Percentiles rank a stretch among this genome's conserved stretches.
phyloP scores from a whole-genome alignment of 1,140 invertebrate genomes.

The Zaprionus inermis region DNA sequence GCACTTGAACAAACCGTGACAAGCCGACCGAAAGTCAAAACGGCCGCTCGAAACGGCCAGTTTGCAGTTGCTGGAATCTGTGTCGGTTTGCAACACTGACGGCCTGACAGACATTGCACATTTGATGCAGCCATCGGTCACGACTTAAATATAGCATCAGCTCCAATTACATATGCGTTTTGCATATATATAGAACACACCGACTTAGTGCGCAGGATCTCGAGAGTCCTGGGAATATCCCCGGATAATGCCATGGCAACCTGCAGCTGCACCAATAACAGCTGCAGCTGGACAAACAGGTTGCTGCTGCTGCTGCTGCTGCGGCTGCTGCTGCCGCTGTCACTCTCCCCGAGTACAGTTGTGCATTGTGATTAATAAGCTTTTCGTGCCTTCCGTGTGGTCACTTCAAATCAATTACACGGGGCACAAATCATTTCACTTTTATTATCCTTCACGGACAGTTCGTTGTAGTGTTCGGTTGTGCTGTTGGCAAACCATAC shows the following conservation, averaged over 20 bases:
- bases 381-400: neutral
- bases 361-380: slow-evolving; percentile 6
- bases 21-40: slow-evolving; percentile 64
- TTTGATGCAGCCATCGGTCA: slow-evolving; percentile 5
- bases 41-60: slow-evolving; percentile 15
- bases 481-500: no score
- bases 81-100: slow-evolving; percentile 9
- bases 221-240: slow-evolving; percentile 21
- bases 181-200: neutral
- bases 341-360: slow-evolving; percentile 20
- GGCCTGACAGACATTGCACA: neutral
- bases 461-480: neutral
- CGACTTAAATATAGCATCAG: slow-evolving; percentile 15
- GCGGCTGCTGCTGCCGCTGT: neutral
- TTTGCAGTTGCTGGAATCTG: neutral
- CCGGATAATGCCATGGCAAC: slow-evolving; percentile 39
- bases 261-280: slow-evolving; percentile 21
- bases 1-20: slow-evolving; percentile 48
- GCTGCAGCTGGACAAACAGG: slow-evolving; percentile 27
- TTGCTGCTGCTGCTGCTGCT: slow-evolving; percentile 18
- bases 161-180: slow-evolving; percentile 8
- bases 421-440: slow-evolving; percentile 7
- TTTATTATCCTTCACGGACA: neutral
- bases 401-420: slow-evolving; percentile 1
- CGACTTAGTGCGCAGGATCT: slow-evolving; percentile 41